Base-by-base conservation (phyloP, 2,888 invertebrate genomes). In the Emmelina monodactyla region DNA sequence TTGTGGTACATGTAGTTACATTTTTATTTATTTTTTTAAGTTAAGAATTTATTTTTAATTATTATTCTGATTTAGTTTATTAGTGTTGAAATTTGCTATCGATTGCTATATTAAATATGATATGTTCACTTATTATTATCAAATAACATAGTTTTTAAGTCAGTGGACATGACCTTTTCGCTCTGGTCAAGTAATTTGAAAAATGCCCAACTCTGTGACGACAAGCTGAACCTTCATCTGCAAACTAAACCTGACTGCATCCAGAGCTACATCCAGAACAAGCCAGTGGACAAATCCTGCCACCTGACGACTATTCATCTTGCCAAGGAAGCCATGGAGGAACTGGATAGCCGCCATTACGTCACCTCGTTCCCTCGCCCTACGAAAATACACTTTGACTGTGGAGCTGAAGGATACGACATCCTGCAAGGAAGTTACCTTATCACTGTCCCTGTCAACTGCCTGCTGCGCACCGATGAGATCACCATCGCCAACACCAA, bases 221-320 rank as follows among this genome's bases (percentile, higher is more conserved):
- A 36, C 22, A 13, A 32, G 32, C 11, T 28, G 6, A 37, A 38
- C 22, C 30, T 28, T 13, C 38, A 34, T 15, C 14, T 38, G 4
- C 34, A 36, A 12, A 39, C 33, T 2, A 32, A 40, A 16, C n/a
- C 32, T 11, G 43, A 45, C 22, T 43, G 42, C 30, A 40, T 40
- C 12, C 37, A 41, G 3, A 16, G 37, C 1, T n/a, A 43, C 1
- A 43, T 45, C 28, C 34, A 6, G 4, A 33, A 31, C 14, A 44
- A 42, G 42, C 19, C 38, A 37, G 36, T 46, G 39, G 40, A 38
- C 31, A 22, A 33, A 33, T 25, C 30, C 32, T 38, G 31, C 10
- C 25, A 31, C 5, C 5, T 30, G 13, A 30, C 30, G 3, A 30
- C 30, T 11, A 10, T 30, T 5, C 7, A 7, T 7, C 14, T 33